phyloP scores from a whole-genome alignment of 2,888 invertebrate species.

The Dascillus cervinus region DNA sequence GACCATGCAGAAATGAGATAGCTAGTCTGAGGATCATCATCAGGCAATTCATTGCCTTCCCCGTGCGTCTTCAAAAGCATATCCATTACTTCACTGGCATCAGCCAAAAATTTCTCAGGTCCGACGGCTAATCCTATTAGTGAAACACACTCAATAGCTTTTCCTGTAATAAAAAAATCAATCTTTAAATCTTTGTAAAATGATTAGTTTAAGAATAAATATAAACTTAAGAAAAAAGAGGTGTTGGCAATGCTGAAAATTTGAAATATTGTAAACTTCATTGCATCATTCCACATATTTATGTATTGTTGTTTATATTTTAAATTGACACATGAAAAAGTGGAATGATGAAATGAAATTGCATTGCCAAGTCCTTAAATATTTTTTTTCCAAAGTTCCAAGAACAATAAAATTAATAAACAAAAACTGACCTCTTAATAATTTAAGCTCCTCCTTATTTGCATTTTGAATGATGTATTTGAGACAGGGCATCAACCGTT shows the following conservation, averaged over 20 bases:
- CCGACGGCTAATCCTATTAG: constrained; percentile 88
- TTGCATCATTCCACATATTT: no score
- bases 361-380: no score
- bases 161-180: constrained; percentile 46
- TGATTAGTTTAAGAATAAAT: background rate
- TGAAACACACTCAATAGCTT: constrained; percentile 98
- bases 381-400: no score
- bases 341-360: no score
- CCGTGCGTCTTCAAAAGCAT: constrained; percentile 85
- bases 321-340: no score
- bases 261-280: no score
- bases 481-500: constrained; percentile 85
- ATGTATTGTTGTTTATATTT: no score
- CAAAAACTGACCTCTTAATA: constrained; percentile 64
- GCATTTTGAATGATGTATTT: constrained; percentile 97
- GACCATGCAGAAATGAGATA: constrained; percentile 99
- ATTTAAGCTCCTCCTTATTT: constrained; percentile 75
- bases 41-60: constrained; percentile 74
- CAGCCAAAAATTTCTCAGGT: constrained; percentile 75
- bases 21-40: constrained; percentile 95
- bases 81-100: constrained; percentile 95
- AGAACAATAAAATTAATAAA: constrained; percentile 1
- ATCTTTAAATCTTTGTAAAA: no score
- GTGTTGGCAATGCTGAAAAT: no score
- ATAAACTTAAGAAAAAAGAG: background rate